A percentile compares a stretch with the other conserved stretches of the same genome.
Evolutionary conservation across 2,888 invertebrate species (phyloP).

Genomic region (Serripes groenlandicus): DNA sequence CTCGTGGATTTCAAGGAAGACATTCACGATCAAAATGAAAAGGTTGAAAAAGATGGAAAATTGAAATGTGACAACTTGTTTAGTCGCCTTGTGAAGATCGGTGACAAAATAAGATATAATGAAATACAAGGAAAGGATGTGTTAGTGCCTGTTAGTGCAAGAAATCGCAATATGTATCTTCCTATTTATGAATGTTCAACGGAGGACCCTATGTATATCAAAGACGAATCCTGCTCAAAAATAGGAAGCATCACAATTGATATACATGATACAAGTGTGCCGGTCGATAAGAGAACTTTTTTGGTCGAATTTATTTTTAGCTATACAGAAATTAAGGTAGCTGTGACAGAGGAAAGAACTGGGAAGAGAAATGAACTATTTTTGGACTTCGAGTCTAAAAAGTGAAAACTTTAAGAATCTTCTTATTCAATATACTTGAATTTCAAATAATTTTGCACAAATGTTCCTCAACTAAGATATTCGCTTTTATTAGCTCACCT

Average conservation of each 20-base stretch:
- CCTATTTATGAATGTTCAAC: not conserved
- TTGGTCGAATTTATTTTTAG: not conserved
- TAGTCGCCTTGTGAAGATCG: not conserved
- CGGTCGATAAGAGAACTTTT: not conserved
- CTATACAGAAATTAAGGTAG: constrained; percentile 1
- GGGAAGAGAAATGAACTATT: not conserved
- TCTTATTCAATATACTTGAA: no score
- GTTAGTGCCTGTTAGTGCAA: not conserved
- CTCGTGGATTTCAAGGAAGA: not conserved
- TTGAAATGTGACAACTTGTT: constrained; percentile 9
- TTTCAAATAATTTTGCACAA: no score
- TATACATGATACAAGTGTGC: not conserved
- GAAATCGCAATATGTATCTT: not conserved
- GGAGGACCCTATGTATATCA: not conserved
- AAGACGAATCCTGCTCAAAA: not conserved
- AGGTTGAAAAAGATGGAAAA: not conserved
- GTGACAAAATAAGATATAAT: not conserved
- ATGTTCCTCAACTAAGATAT: no score
- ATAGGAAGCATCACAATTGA: not conserved
- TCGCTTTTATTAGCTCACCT: no score
- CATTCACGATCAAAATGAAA: not conserved
- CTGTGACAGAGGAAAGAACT: not conserved
- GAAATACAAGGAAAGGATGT: constrained; percentile 5
- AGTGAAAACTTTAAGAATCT: no score
- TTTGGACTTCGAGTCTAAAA: no score